A percentile compares a stretch with the other conserved stretches of the same genome.
Evolutionary conservation across 2,797 vertebrate species (phyloP).

Genomic region (Todus mexicanus): DNA sequence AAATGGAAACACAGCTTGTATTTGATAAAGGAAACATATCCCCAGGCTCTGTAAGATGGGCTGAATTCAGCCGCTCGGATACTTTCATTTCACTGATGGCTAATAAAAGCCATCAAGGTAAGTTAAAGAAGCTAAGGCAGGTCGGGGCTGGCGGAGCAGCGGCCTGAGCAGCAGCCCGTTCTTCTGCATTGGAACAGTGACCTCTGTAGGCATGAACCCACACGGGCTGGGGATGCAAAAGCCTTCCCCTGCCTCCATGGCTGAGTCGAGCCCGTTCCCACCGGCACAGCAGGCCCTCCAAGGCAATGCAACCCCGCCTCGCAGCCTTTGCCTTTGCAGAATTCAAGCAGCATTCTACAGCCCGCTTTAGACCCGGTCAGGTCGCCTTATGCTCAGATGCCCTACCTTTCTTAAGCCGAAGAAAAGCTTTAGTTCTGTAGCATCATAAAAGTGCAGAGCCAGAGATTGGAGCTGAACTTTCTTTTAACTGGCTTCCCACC

Average conservation of each 20-base stretch:
- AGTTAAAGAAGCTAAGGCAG: not conserved
- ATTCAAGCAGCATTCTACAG: not conserved
- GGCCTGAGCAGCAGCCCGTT: not conserved
- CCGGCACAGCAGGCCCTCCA: not conserved
- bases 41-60: not conserved
- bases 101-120: conserved; percentile 22
- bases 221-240: not conserved
- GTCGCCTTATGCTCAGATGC: not conserved
- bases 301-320: not conserved
- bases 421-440: not conserved
- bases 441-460: not conserved
- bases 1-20: conserved; percentile 6
- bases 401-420: not conserved
- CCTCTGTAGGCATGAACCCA: conserved; percentile 74
- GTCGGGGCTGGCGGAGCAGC: not conserved
- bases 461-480: not conserved
- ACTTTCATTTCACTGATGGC: not conserved
- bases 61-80: not conserved
- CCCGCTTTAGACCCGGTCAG: not conserved
- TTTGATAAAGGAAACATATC: not conserved
- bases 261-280: not conserved
- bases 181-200: conserved; percentile 76
- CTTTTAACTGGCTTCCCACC: not conserved
- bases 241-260: not conserved
- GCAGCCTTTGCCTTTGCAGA: not conserved